These are phyloP conservation scores for Agrypnus murinus DNA, from an alignment of 2,888 invertebrate genomes.

Conservation along the genomic window DNA sequence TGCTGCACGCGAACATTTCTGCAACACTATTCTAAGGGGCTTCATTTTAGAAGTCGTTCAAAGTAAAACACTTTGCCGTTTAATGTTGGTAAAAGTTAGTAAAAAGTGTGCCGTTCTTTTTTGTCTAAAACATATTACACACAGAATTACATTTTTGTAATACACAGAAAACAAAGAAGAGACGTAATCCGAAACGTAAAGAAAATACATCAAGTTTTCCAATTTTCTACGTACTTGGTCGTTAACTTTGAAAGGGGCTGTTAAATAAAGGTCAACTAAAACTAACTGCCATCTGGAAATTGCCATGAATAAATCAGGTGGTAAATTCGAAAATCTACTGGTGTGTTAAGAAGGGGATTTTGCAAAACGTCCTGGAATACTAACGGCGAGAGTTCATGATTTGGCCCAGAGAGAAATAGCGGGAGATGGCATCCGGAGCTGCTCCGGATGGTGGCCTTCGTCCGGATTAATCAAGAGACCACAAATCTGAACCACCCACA, in stretches of 20 bases:
- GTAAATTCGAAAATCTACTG: conserved; percentile 65
- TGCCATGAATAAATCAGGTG: conserved; percentile 66
- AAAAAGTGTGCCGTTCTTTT: neutral
- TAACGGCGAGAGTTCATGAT: conserved; percentile 57
- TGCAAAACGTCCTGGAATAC: conserved; percentile 60
- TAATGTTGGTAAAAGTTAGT: conserved; percentile 3
- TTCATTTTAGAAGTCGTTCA: conserved; percentile 29
- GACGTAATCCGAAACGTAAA: neutral
- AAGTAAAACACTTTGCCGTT: conserved; percentile 19
- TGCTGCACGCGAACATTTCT: conserved; percentile 39
- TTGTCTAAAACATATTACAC: neutral
- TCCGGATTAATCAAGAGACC: conserved; percentile 69
- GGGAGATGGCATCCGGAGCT: conserved; percentile 60
- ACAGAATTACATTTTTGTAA: neutral
- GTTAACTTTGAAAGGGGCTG: neutral
- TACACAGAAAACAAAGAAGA: neutral
- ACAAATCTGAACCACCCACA: conserved; percentile 68
- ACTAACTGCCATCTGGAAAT: conserved; percentile 59
- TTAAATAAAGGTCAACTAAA: conserved; percentile 31
- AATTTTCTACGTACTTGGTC: neutral
- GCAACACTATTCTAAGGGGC: conserved; percentile 31
- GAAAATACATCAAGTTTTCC: conserved; percentile 4
- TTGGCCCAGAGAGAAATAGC: conserved; percentile 59
- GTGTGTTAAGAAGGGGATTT: conserved; percentile 61
- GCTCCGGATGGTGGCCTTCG: conserved; percentile 61